Conservation (phyloP, 92 coral and sea anemone species). For the Umimayanthus chanpuru region DNA sequence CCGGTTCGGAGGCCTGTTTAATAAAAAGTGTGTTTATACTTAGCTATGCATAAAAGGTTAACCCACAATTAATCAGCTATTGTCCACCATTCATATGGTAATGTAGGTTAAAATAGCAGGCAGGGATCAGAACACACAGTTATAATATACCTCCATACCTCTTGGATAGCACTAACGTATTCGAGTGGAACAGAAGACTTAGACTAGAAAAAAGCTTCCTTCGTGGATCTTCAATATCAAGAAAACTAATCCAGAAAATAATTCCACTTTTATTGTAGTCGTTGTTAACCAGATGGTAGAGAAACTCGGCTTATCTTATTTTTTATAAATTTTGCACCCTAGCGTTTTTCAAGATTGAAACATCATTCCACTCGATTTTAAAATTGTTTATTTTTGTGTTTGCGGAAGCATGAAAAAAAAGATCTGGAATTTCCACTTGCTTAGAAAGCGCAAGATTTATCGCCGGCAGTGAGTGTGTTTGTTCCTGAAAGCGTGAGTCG, state of each 20-base stretch:
- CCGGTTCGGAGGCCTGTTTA: conserved; percentile 46
- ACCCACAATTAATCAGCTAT: conserved; percentile 69
- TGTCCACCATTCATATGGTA: conserved; percentile 69
- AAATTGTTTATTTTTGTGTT: conserved; percentile 44
- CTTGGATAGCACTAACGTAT: conserved; percentile 8
- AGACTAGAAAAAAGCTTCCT: neutral
- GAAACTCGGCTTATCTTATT: neutral
- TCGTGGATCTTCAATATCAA: neutral
- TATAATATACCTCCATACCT: conserved; percentile 31
- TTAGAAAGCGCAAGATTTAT: conserved; percentile 18
- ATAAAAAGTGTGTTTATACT: conserved; percentile 44
- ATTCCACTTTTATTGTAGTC: neutral
- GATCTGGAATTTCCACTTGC: conserved; percentile 15
- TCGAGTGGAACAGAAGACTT: conserved; percentile 36
- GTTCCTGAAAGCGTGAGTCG: conserved; percentile 25
- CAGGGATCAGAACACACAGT: conserved; percentile 24
- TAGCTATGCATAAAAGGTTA: conserved; percentile 71
- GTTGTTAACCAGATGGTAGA: conserved; percentile 22
- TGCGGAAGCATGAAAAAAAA: conserved; percentile 30
- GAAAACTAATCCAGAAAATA: conserved; percentile 4
- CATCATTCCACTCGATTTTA: conserved; percentile 39
- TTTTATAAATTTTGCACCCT: conserved; percentile 30
- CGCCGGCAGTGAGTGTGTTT: conserved; percentile 5
- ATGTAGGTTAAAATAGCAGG: conserved; percentile 54
- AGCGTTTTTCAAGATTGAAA: conserved; percentile 36